Evolutionary conservation across 1,140 invertebrate species (phyloP).

Genomic region (Drosophila aff.): DNA sequence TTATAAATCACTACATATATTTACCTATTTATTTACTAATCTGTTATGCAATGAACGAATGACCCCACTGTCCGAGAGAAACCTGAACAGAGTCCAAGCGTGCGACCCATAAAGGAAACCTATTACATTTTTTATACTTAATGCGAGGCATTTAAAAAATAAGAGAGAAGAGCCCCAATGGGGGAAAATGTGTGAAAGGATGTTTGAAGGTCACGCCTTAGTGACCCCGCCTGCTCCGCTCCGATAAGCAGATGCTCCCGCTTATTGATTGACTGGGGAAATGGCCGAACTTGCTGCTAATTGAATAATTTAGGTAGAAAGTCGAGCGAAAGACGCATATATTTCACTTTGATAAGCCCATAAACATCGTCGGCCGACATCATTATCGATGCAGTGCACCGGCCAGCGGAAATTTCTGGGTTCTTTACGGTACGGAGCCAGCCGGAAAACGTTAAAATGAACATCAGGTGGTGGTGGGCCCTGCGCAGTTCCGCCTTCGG

Average conservation of each 20-base stretch:
- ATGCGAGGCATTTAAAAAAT: conserved; percentile 65
- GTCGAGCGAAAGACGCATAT: conserved; percentile 28
- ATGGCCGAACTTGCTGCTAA: conserved; percentile 36
- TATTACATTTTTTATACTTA: conserved; percentile 73
- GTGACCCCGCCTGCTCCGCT: conserved; percentile 41
- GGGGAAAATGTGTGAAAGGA: conserved; percentile 58
- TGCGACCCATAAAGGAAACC: conserved; percentile 62
- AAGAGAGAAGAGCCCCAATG: conserved; percentile 21
- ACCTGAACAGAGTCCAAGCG: conserved; percentile 30
- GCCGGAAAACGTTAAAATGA: conserved; percentile 56
- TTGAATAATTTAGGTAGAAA: conserved; percentile 57
- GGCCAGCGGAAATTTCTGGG: conserved; percentile 36
- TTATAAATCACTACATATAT: not conserved
- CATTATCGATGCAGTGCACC: conserved; percentile 53
- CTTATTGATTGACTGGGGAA: conserved; percentile 44
- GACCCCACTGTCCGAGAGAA: conserved; percentile 4
- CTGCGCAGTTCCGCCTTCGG: not conserved
- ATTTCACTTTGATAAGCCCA: conserved; percentile 57
- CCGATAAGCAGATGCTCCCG: conserved; percentile 56
- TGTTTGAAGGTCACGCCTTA: conserved; percentile 68
- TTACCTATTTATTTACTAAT: not conserved
- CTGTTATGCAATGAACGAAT: not conserved
- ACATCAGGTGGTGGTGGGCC: conserved; percentile 50
- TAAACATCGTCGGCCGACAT: conserved; percentile 36
- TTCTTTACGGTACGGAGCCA: conserved; percentile 36